A percentile compares a stretch with the other conserved stretches of the same genome.
Evolutionary conservation across 2,888 invertebrate genomes (phyloP).

Genomic region (Phaonia tiefii): DNA sequence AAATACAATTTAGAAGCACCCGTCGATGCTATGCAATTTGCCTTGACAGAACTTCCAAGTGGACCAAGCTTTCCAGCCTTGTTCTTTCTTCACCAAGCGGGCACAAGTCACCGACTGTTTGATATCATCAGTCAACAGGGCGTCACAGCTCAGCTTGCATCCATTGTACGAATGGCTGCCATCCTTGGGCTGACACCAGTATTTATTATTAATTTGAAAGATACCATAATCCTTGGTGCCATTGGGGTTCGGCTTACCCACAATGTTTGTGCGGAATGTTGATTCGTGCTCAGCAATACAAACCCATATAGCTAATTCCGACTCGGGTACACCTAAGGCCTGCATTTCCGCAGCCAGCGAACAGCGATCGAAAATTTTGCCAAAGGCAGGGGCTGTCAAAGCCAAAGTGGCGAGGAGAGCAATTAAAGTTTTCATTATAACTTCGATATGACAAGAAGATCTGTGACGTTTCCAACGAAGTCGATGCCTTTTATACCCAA

Average conservation of each 20-base stretch:
- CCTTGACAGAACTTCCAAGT: constrained; percentile 74
- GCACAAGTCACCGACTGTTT: constrained; percentile 73
- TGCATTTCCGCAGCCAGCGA: constrained; percentile 71
- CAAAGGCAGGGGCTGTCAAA: constrained; percentile 40
- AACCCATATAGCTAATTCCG: constrained; percentile 71
- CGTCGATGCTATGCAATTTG: constrained; percentile 70
- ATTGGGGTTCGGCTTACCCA: constrained; percentile 79
- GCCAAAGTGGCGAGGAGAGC: constrained; percentile 46
- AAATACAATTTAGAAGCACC: constrained; percentile 74
- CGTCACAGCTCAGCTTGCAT: constrained; percentile 72
- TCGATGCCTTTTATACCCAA: too few relatives aligned
- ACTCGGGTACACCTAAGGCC: constrained; percentile 71
- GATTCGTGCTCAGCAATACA: constrained; percentile 72
- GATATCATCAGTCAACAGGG: constrained; percentile 74
- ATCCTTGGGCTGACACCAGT: constrained; percentile 74
- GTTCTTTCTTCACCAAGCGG: constrained; percentile 71
- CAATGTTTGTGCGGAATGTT: constrained; percentile 74
- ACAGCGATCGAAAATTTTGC: constrained; percentile 71
- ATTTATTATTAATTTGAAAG: constrained; percentile 72
- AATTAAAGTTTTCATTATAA: too few relatives aligned
- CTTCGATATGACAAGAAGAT: too few relatives aligned
- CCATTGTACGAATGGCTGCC: constrained; percentile 72
- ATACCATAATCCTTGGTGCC: constrained; percentile 76
- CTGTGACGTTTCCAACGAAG: too few relatives aligned
- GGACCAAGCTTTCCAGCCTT: constrained; percentile 74